Conservation (phyloP, 2,113 vertebrate species). For the Corythornis madagascariensis region DNA sequence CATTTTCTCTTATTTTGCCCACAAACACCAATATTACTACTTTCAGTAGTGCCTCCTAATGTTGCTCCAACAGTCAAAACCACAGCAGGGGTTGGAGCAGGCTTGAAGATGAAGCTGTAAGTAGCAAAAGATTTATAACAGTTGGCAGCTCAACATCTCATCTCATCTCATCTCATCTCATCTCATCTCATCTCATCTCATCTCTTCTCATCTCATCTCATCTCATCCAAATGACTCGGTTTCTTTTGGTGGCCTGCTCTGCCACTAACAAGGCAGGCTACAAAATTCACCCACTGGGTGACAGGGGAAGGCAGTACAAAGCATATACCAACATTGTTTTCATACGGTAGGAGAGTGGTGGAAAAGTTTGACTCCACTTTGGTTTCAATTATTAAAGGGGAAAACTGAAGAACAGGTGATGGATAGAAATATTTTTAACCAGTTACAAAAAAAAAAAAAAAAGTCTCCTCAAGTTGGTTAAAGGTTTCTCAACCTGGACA, state of each 20-base stretch:
- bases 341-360: not conserved
- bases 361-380: not conserved
- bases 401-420: not conserved
- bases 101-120: slow-evolving; percentile 39
- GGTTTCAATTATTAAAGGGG: slow-evolving; percentile 7
- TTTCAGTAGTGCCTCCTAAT: slow-evolving; percentile 48
- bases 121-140: slow-evolving; percentile 59
- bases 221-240: slow-evolving; percentile 37
- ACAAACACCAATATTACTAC: slow-evolving; percentile 37
- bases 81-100: slow-evolving; percentile 63
- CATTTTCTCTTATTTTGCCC: slow-evolving; percentile 1
- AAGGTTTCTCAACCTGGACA: not conserved
- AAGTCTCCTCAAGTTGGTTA: not conserved
- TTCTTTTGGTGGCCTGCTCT: slow-evolving; percentile 60
- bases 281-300: slow-evolving; percentile 52
- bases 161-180: slow-evolving; percentile 31
- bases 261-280: slow-evolving; percentile 55
- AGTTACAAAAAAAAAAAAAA: not conserved
- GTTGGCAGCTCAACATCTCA: slow-evolving; percentile 60
- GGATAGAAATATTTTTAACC: not conserved
- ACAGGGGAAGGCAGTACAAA: not conserved
- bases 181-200: slow-evolving; percentile 52
- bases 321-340: not conserved
- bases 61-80: slow-evolving; percentile 46
- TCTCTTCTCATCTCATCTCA: slow-evolving; percentile 7